Conservation (phyloP, 2,888 invertebrate genomes). For the Morinoia aosen region DNA sequence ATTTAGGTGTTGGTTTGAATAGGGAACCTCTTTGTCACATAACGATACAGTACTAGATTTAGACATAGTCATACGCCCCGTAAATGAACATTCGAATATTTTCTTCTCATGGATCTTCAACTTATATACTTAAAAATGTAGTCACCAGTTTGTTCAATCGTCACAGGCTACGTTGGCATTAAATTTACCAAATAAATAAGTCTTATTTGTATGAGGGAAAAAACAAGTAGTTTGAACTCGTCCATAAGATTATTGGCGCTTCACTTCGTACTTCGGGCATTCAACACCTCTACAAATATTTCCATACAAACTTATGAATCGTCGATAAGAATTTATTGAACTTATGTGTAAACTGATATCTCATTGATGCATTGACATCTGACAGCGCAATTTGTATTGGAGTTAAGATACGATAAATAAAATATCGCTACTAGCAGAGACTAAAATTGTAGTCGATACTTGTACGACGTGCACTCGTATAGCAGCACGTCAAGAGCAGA, state of each 20-base stretch:
- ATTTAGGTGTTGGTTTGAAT: slow-evolving; percentile 19
- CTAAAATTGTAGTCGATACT: background rate
- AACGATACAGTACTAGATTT: background rate
- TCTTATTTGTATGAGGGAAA: background rate
- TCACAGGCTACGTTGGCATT: slow-evolving; percentile 9
- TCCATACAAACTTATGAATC: background rate
- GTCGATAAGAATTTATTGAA: background rate
- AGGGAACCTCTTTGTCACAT: slow-evolving; percentile 1
- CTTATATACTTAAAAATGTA: background rate
- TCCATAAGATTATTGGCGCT: background rate
- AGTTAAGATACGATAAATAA: background rate
- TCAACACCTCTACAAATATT: background rate
- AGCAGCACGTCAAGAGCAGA: background rate
- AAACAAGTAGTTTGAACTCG: background rate
- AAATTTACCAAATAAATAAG: background rate
- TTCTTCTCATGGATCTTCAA: background rate
- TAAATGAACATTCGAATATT: background rate
- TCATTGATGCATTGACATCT: background rate
- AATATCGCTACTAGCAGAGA: background rate
- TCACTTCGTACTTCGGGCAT: background rate
- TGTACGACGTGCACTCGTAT: background rate
- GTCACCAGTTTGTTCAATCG: background rate
- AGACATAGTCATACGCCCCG: slow-evolving; percentile 2
- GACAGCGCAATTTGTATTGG: background rate
- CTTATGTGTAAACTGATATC: background rate